phyloP scores from a whole-genome alignment of 1,140 invertebrate species.

The Myzus persicae region DNA sequence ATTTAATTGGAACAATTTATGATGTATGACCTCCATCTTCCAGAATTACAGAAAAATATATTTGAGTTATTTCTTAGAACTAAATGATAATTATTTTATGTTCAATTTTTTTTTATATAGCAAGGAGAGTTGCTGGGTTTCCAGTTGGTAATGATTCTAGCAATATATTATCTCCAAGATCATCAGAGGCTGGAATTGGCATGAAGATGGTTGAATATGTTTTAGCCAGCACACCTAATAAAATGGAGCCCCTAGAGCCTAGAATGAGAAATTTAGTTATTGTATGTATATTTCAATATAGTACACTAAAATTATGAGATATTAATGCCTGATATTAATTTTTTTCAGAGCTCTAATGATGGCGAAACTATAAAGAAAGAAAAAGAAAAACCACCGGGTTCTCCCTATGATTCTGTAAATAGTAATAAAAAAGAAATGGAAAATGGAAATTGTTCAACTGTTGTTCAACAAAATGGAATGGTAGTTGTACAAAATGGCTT shows the following conservation, averaged over 20 bases:
- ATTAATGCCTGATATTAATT: constrained; percentile 59
- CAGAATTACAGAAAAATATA: neutral
- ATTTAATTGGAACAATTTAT: too few relatives aligned
- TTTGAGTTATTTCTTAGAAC: neutral
- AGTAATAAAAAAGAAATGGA: constrained; percentile 68
- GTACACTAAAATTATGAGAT: constrained; percentile 7
- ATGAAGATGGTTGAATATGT: constrained; percentile 99
- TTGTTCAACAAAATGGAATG: constrained; percentile 70
- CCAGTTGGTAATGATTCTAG: constrained; percentile 67
- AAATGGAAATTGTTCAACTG: constrained; percentile 64
- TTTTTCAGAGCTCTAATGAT: constrained; percentile 60
- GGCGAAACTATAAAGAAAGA: constrained; percentile 68
- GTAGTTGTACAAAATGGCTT: constrained; percentile 83
- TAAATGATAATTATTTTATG: neutral
- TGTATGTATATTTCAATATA: constrained; percentile 64
- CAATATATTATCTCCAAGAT: constrained; percentile 74
- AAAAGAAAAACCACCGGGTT: constrained; percentile 73
- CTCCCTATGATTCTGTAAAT: constrained; percentile 72
- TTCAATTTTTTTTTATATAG: constrained; percentile 58
- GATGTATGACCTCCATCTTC: neutral
- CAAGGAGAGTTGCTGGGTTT: constrained; percentile 70
- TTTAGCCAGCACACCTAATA: constrained; percentile 87
- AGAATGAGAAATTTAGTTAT: constrained; percentile 77
- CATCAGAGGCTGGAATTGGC: constrained; percentile 81
- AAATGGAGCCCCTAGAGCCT: constrained; percentile 76